phyloP scores from a whole-genome alignment of 2,888 invertebrate genomes.

The Stenurella melanura region DNA sequence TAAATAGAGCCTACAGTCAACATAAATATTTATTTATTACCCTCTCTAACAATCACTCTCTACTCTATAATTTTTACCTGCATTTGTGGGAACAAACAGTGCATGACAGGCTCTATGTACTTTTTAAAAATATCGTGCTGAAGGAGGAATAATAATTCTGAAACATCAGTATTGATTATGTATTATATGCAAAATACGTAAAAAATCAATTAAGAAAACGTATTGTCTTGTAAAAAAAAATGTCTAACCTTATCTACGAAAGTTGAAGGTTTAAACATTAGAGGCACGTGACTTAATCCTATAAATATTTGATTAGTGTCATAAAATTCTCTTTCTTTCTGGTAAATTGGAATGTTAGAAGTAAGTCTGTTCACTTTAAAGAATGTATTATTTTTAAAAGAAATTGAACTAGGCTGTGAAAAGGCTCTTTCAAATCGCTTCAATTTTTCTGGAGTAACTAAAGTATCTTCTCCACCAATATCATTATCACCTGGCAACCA shows the following conservation, averaged over 20 bases:
- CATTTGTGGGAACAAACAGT: too few relatives aligned
- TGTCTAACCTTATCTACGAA: slow-evolving; percentile 75
- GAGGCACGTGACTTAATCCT: slow-evolving; percentile 85
- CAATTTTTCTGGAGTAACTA: slow-evolving; percentile 82
- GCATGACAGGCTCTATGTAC: too few relatives aligned
- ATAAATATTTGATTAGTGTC: slow-evolving; percentile 76
- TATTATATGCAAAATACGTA: too few relatives aligned
- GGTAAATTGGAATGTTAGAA: slow-evolving; percentile 77
- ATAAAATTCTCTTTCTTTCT: slow-evolving; percentile 71
- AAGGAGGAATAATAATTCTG: too few relatives aligned
- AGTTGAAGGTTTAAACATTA: slow-evolving; percentile 75
- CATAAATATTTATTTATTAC: too few relatives aligned
- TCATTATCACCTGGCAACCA: slow-evolving; percentile 98
- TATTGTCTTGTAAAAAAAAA: not conserved
- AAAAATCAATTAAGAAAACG: too few relatives aligned
- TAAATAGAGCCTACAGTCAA: too few relatives aligned
- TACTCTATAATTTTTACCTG: too few relatives aligned
- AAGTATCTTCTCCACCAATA: slow-evolving; percentile 92
- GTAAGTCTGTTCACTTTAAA: slow-evolving; percentile 85
- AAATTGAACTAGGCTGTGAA: slow-evolving; percentile 80
- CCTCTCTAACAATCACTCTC: too few relatives aligned
- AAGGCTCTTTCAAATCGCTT: slow-evolving; percentile 85
- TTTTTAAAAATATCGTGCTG: too few relatives aligned
- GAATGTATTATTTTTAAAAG: slow-evolving; percentile 79
- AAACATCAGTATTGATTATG: too few relatives aligned